Evolutionary conservation across 2,113 vertebrate genomes (phyloP).

Genomic region (Calonectris borealis): DNA sequence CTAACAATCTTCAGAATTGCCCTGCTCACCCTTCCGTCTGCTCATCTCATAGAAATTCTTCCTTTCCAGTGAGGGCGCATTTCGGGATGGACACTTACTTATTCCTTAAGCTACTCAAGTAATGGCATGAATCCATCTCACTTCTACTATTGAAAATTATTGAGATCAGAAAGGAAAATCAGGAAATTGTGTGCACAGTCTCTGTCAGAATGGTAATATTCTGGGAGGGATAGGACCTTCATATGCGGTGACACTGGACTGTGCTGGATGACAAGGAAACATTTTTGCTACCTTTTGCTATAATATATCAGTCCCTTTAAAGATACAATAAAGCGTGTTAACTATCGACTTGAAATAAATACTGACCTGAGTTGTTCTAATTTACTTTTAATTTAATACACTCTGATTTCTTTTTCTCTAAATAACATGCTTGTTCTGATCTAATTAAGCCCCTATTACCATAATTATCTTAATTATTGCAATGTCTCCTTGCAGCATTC

Average conservation of each 20-base stretch:
- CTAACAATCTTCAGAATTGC: not conserved
- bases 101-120: not conserved
- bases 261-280: not conserved
- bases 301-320: not conserved
- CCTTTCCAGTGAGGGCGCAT: not conserved
- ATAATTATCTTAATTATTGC: constrained; percentile 45
- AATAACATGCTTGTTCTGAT: constrained; percentile 16
- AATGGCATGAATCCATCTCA: not conserved
- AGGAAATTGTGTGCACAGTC: not conserved
- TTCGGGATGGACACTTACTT: not conserved
- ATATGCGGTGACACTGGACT: not conserved
- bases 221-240: not conserved
- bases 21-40: not conserved
- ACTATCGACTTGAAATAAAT: not conserved
- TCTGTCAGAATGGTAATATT: not conserved
- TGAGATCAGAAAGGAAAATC: not conserved
- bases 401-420: not conserved
- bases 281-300: not conserved
- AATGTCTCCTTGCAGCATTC: not conserved
- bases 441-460: constrained; percentile 34
- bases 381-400: constrained; percentile 41
- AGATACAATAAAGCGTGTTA: not conserved
- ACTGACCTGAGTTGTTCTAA: constrained; percentile 13
- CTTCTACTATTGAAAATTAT: not conserved
- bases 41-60: not conserved